phyloP scores from a whole-genome alignment of 2,113 vertebrate species.

The Motacilla alba region DNA sequence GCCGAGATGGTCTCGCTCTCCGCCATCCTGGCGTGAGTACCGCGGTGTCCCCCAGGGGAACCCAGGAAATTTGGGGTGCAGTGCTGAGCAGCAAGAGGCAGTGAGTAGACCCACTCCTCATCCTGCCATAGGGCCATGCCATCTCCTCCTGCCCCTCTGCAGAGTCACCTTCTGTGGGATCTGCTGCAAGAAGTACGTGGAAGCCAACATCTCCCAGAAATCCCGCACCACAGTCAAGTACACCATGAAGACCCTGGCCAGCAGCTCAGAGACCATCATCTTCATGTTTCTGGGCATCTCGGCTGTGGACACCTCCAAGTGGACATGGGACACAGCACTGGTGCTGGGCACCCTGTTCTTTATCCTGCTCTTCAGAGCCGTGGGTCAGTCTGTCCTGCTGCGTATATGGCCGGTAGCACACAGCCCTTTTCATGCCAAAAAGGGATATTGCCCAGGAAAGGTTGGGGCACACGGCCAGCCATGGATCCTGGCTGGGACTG shows the following conservation, averaged over 20 bases:
- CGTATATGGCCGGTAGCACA: background rate
- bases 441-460: background rate
- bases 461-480: background rate
- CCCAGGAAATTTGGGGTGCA: background rate
- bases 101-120: background rate
- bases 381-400: constrained; percentile 73
- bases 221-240: constrained; percentile 96
- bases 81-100: background rate
- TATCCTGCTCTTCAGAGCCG: constrained; percentile 91
- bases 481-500: background rate
- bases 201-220: constrained; percentile 98
- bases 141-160: background rate
- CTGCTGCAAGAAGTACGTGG: constrained; percentile 95
- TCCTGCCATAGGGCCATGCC: background rate
- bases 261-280: constrained; percentile 95
- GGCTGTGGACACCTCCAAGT: constrained; percentile 93
- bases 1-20: constrained; percentile 95
- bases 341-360: constrained; percentile 92
- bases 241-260: constrained; percentile 96
- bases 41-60: fast-evolving
- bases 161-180: constrained; percentile 96
- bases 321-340: constrained; percentile 95
- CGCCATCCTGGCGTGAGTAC: constrained; percentile 93
- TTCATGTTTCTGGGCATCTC: constrained; percentile 98
- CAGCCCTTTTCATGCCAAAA: background rate